Conservation (phyloP, 2,113 vertebrate species). For the Thymallus thymallus region DNA sequence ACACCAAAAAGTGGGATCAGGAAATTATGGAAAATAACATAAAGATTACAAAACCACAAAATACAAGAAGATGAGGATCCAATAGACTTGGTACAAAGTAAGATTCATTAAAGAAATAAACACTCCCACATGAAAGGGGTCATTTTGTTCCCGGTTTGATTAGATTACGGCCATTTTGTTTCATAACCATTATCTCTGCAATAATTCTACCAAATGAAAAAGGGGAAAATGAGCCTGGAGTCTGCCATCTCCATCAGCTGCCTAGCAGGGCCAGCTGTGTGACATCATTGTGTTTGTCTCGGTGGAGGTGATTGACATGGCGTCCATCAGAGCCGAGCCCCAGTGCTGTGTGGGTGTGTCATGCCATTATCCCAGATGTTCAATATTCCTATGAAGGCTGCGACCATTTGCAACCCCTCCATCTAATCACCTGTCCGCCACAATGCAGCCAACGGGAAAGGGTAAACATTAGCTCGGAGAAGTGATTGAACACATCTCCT, state of each 20-base stretch:
- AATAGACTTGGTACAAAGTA: background rate
- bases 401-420: conserved; percentile 38
- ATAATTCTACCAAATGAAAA: conserved; percentile 50
- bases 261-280: conserved; percentile 60
- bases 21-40: background rate
- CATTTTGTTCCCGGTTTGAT: conserved; percentile 50
- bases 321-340: conserved; percentile 61
- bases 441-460: conserved; percentile 26
- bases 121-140: conserved; percentile 47
- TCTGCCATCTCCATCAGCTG: conserved; percentile 60
- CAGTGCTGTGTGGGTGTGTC: conserved; percentile 60
- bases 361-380: conserved; percentile 62
- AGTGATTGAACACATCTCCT: conserved; percentile 49
- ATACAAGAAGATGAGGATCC: background rate
- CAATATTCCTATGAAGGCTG: conserved; percentile 49
- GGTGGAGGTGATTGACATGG: conserved; percentile 65
- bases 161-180: conserved; percentile 54
- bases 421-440: conserved; percentile 55
- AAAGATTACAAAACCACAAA: background rate
- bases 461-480: conserved; percentile 48
- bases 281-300: conserved; percentile 65
- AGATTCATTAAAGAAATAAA: conserved; percentile 40
- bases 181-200: conserved; percentile 61
- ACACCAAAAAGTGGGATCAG: background rate
- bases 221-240: conserved; percentile 30